phyloP scores from a whole-genome alignment of 2,113 vertebrate genomes.

The Tichodroma muraria region DNA sequence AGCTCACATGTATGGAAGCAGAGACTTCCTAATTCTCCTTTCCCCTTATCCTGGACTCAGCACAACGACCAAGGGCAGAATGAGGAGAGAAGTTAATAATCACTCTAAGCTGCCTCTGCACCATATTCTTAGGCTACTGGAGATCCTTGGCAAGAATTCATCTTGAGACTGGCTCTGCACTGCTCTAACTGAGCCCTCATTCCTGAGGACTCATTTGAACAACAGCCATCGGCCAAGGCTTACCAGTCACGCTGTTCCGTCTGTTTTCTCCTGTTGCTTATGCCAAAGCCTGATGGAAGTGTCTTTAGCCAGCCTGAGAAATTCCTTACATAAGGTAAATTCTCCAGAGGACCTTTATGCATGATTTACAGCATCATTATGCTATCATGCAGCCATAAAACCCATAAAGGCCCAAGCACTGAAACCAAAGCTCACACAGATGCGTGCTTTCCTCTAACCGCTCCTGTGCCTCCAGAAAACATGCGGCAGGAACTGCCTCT shows the following conservation, averaged over 20 bases:
- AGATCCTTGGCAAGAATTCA: constrained; percentile 10
- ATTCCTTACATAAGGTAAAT: constrained; percentile 11
- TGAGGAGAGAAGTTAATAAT: constrained; percentile 2
- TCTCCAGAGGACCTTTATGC: constrained; percentile 22
- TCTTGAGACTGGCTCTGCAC: not conserved
- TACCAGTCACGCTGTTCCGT: not conserved
- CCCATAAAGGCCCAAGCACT: constrained; percentile 3
- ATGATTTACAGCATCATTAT: constrained; percentile 49
- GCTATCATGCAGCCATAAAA: constrained; percentile 4
- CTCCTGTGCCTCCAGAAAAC: not conserved
- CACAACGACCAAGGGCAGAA: not conserved
- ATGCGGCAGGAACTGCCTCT: not conserved
- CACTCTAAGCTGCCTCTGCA: constrained; percentile 34
- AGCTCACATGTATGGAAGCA: not conserved
- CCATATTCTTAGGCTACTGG: constrained; percentile 33
- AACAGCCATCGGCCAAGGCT: not conserved
- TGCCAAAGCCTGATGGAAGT: constrained; percentile 2
- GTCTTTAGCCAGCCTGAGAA: constrained; percentile 28
- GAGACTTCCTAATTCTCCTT: not conserved
- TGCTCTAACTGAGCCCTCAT: not conserved
- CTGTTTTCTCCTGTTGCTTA: not conserved
- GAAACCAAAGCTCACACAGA: not conserved
- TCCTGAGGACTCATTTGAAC: not conserved
- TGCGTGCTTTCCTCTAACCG: not conserved
- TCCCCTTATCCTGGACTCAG: not conserved